Evolutionary conservation across 2,797 vertebrate species (phyloP).

Genomic region (Emydoidea blandingii): DNA sequence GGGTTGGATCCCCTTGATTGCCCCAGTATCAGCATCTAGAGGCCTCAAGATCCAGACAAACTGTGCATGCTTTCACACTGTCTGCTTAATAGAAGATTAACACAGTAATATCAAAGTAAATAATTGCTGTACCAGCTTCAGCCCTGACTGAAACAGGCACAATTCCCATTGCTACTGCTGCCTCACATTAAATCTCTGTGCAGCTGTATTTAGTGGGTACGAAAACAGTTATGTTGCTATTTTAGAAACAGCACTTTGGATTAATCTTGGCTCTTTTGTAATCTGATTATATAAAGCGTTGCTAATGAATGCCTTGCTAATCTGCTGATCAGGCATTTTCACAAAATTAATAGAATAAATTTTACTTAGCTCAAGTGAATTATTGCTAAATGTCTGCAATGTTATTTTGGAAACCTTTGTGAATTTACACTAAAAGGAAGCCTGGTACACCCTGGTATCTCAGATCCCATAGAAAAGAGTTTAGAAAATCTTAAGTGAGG

Average conservation of each 20-base stretch:
- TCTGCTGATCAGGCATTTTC: neutral
- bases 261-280: neutral
- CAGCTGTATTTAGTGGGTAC: neutral
- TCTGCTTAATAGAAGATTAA: neutral
- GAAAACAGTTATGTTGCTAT: neutral
- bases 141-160: neutral
- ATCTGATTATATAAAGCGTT: neutral
- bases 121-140: neutral
- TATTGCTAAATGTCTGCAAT: neutral
- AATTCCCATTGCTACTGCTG: neutral
- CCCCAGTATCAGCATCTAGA: neutral
- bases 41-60: no score
- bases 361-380: neutral
- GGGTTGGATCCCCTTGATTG: neutral
- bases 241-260: neutral
- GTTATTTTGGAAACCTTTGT: neutral
- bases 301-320: neutral
- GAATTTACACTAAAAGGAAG: neutral
- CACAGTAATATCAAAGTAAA: neutral
- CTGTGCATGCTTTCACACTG: neutral
- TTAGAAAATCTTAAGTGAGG: neutral
- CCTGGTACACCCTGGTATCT: neutral
- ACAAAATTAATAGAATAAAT: neutral
- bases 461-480: neutral
- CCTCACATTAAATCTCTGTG: neutral